Conservation (phyloP, 2,797 vertebrate genomes). For the Neosilurus hyrtlii region DNA sequence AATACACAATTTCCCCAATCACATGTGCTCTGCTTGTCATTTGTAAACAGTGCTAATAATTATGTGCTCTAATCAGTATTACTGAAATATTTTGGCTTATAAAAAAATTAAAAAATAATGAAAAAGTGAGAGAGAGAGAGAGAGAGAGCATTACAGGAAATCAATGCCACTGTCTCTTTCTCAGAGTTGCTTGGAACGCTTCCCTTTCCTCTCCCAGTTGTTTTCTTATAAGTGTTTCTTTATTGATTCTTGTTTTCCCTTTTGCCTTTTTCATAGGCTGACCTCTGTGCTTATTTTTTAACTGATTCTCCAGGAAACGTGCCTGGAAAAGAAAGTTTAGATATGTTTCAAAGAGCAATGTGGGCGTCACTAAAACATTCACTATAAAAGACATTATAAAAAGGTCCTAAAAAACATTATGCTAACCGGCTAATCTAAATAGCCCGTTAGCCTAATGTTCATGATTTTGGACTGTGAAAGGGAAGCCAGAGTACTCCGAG, state of each 20-base stretch:
- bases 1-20: background rate
- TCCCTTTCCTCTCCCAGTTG: conserved; percentile 44
- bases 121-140: conserved; percentile 26
- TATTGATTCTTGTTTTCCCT: conserved; percentile 59
- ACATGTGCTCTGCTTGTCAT: conserved; percentile 23
- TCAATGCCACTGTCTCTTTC: conserved; percentile 48
- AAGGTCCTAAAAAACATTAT: too few species aligned
- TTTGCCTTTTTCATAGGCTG: conserved; percentile 37
- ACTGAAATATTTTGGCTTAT: conserved; percentile 43
- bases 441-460: too few species aligned
- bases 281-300: conserved; percentile 20
- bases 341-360: background rate
- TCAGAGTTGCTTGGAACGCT: conserved; percentile 52
- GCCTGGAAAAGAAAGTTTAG: background rate
- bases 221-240: conserved; percentile 57
- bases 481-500: too few species aligned
- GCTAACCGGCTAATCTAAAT: too few species aligned
- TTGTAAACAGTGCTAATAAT: conserved; percentile 45
- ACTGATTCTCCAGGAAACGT: background rate
- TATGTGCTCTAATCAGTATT: conserved; percentile 49
- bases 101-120: too few species aligned
- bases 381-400: background rate
- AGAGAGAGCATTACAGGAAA: conserved; percentile 53
- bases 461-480: too few species aligned
- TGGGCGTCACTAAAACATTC: background rate